These are phyloP conservation scores for Hemicentrotus pulcherrimus DNA, from an alignment of 35 echinoderm and acorn worm species.

Conservation along the genomic window DNA sequence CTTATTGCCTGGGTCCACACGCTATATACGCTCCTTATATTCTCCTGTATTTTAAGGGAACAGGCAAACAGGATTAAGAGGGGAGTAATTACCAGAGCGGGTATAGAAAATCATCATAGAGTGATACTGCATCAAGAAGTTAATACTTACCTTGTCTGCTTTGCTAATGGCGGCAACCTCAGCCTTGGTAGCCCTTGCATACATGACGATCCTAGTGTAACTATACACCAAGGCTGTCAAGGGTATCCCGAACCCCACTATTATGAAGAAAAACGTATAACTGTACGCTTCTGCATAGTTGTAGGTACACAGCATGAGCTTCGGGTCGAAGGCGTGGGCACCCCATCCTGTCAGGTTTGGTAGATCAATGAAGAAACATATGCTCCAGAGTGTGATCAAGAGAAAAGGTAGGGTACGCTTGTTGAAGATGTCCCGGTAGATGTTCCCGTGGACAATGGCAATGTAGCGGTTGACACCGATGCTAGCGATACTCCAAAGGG, in stretches of 20 bases:
- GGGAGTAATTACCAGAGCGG: neutral
- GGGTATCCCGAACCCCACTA: constrained; percentile 55
- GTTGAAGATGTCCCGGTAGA: constrained; percentile 66
- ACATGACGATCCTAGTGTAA: constrained; percentile 65
- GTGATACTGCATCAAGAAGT: neutral
- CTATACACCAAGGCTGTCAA: constrained; percentile 47
- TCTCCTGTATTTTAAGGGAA: neutral
- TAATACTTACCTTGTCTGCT: neutral
- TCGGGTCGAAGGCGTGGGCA: constrained; percentile 66
- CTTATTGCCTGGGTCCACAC: too few species aligned
- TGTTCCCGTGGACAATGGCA: constrained; percentile 49
- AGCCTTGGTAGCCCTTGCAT: constrained; percentile 52
- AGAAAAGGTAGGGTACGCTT: constrained; percentile 56
- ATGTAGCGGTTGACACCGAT: constrained; percentile 72
- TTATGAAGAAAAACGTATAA: constrained; percentile 81
- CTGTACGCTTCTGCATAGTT: constrained; percentile 66
- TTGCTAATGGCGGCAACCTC: constrained; percentile 37
- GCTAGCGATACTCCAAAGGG: constrained; percentile 65
- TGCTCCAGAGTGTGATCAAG: constrained; percentile 48
- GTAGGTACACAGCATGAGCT: constrained; percentile 85
- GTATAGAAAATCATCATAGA: neutral
- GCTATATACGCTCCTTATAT: neutral
- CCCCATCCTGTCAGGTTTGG: constrained; percentile 82
- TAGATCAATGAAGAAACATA: constrained; percentile 68
- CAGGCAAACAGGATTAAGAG: neutral